A percentile compares a stretch with the other conserved stretches of the same genome.
Evolutionary conservation across 53 echinoderm and acorn worm genomes (phyloP).

Genomic region (Paracentrotus lividus): DNA sequence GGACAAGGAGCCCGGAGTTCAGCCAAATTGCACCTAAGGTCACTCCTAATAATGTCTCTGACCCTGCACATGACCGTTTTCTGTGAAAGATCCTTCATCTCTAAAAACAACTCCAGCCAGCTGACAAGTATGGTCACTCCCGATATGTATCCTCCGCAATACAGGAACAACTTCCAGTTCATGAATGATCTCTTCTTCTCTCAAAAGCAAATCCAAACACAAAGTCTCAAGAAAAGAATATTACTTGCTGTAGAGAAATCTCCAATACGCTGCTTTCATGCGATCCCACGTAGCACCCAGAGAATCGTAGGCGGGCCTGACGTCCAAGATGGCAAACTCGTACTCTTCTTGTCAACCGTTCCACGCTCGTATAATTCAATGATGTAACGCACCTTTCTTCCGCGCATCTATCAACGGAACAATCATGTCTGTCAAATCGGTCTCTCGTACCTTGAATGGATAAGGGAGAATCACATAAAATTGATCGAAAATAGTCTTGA

Average conservation of each 20-base stretch:
- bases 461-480: neutral
- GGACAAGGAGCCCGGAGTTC: too few relatives aligned
- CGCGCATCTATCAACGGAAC: slow-evolving; percentile 94
- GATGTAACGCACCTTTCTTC: slow-evolving; percentile 93
- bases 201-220: neutral
- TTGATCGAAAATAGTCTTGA: neutral
- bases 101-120: too few relatives aligned
- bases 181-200: too few relatives aligned
- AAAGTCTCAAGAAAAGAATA: neutral
- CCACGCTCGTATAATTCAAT: slow-evolving; percentile 99
- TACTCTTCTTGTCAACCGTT: slow-evolving; percentile 82
- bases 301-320: slow-evolving; percentile 94
- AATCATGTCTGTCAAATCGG: slow-evolving; percentile 98
- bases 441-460: slow-evolving; percentile 81
- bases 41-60: too few relatives aligned
- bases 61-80: too few relatives aligned
- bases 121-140: too few relatives aligned
- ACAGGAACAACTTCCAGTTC: too few relatives aligned
- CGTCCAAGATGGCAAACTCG: slow-evolving; percentile 93
- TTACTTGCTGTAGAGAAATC: slow-evolving; percentile 76
- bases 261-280: slow-evolving; percentile 96
- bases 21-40: too few relatives aligned
- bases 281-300: slow-evolving; percentile 94
- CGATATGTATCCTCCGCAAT: too few relatives aligned
- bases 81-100: too few relatives aligned